phyloP scores from a whole-genome alignment of 2,113 vertebrate species.

The Abramis brama region DNA sequence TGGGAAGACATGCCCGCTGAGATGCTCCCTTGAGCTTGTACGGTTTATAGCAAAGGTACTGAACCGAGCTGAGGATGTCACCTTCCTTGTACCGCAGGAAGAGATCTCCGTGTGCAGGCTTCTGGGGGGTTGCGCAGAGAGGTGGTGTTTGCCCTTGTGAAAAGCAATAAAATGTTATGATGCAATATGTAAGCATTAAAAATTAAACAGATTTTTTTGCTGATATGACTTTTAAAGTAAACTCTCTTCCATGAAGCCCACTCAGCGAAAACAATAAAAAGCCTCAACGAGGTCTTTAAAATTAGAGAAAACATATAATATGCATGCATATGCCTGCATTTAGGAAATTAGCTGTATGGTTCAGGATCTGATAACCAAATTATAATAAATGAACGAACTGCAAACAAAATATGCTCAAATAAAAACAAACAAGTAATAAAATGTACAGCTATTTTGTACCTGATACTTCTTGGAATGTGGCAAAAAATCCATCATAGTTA shows the following conservation, averaged over 20 bases:
- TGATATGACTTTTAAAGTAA: slow-evolving; percentile 72
- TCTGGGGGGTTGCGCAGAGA: slow-evolving; percentile 78
- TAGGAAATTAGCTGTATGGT: slow-evolving; percentile 82
- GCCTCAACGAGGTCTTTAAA: slow-evolving; percentile 64
- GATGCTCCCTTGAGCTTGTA: slow-evolving; percentile 84
- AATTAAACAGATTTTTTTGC: slow-evolving; percentile 45
- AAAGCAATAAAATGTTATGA: slow-evolving; percentile 6
- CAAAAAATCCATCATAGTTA: slow-evolving; percentile 90
- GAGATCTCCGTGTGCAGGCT: slow-evolving; percentile 80
- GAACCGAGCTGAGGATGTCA: slow-evolving; percentile 75
- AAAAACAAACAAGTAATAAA: not conserved
- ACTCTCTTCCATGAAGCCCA: slow-evolving; percentile 78
- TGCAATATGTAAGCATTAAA: slow-evolving; percentile 4
- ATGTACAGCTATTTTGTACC: slow-evolving; percentile 68
- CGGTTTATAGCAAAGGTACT: slow-evolving; percentile 83
- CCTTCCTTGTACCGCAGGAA: slow-evolving; percentile 76
- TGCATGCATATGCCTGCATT: slow-evolving; percentile 71
- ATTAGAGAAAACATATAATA: slow-evolving; percentile 64
- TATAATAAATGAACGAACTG: not conserved
- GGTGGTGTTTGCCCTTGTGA: slow-evolving; percentile 32
- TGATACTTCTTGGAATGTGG: slow-evolving; percentile 86
- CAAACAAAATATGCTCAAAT: not conserved
- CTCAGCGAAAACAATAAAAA: slow-evolving; percentile 80
- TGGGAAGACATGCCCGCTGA: slow-evolving; percentile 79
- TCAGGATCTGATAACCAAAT: not conserved